Conservation (phyloP, 1,140 invertebrate species). For the Chelonus insularis region DNA sequence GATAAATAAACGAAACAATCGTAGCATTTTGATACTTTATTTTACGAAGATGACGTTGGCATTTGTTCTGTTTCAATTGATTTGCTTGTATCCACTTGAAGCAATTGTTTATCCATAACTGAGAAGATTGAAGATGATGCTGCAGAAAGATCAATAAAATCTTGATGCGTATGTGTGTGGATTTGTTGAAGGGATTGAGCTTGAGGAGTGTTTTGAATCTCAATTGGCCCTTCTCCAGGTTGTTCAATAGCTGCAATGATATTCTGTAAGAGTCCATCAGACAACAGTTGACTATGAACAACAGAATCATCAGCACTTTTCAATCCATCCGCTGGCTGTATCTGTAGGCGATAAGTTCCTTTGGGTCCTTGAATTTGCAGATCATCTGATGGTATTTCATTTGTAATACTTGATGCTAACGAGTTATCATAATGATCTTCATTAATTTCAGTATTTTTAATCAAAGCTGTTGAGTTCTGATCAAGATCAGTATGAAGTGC, state of each 20-base stretch:
- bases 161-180: constrained; percentile 33
- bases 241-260: constrained; percentile 76
- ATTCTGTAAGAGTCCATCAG: constrained; percentile 75
- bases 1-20: too few species aligned
- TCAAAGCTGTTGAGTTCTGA: constrained; percentile 8
- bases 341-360: constrained; percentile 73
- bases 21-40: too few species aligned
- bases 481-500: too few species aligned
- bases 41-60: too few species aligned
- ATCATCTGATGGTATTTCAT: constrained; percentile 50
- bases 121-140: not conserved
- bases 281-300: constrained; percentile 74
- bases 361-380: constrained; percentile 67
- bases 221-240: constrained; percentile 49
- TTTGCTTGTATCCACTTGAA: not conserved
- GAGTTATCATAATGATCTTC: constrained; percentile 40
- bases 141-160: not conserved
- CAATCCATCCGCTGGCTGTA: constrained; percentile 65
- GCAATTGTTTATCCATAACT: not conserved
- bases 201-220: constrained; percentile 41
- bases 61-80: too few species aligned
- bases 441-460: not conserved
- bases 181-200: constrained; percentile 38
- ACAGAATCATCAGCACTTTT: constrained; percentile 54
- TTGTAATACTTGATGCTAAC: constrained; percentile 33